A percentile compares a stretch with the other conserved stretches of the same genome.
Evolutionary conservation across 2,797 vertebrate genomes (phyloP).

Genomic region (Epinephelus coioides): DNA sequence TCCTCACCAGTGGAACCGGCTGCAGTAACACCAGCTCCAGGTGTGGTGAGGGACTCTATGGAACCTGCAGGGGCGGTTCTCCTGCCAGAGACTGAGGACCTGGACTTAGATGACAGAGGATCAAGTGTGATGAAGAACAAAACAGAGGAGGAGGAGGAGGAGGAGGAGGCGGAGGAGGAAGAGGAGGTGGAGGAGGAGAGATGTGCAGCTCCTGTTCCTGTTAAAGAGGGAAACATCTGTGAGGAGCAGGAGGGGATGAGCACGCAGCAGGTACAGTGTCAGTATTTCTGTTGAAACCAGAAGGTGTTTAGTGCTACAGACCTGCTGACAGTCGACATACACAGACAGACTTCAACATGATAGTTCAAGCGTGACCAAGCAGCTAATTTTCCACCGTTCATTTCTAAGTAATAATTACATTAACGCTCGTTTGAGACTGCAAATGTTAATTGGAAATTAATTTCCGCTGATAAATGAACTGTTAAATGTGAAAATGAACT

Average conservation of each 20-base stretch:
- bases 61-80: slow-evolving; percentile 38
- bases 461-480: neutral
- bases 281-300: no score
- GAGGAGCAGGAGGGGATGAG: slow-evolving; percentile 73
- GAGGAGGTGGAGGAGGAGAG: slow-evolving; percentile 20
- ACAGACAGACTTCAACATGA: neutral
- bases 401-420: neutral
- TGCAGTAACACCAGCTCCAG: neutral
- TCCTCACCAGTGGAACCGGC: slow-evolving; percentile 23
- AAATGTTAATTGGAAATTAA: neutral
- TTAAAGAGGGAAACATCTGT: slow-evolving; percentile 55
- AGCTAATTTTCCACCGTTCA: neutral
- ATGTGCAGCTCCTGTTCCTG: slow-evolving; percentile 13
- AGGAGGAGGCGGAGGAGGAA: neutral
- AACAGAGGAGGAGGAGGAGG: neutral
- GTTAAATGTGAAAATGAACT: slow-evolving; percentile 1
- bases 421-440: neutral
- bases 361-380: neutral
- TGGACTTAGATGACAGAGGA: slow-evolving; percentile 11
- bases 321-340: no score
- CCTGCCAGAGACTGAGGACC: slow-evolving; percentile 49
- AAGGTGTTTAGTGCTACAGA: no score
- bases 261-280: slow-evolving; percentile 79
- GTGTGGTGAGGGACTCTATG: slow-evolving; percentile 19
- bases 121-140: slow-evolving; percentile 33